Conservation (phyloP, 2,888 invertebrate genomes). For the Eurytoma adleriae region DNA sequence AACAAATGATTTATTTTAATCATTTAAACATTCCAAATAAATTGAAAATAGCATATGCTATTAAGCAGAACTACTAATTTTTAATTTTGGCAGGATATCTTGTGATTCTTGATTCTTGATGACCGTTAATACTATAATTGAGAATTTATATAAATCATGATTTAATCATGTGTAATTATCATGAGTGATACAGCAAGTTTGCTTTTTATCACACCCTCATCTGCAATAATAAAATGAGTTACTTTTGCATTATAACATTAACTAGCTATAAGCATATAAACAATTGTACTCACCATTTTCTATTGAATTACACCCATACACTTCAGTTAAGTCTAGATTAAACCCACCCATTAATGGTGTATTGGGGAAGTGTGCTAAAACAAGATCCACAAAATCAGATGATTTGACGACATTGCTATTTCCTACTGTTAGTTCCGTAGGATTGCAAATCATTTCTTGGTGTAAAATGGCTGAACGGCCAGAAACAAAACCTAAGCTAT, state of each 20-base stretch:
- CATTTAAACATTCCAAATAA: too few species aligned
- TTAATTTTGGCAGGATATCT: too few species aligned
- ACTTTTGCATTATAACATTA: background rate
- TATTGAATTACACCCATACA: background rate
- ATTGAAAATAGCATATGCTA: too few species aligned
- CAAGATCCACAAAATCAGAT: background rate
- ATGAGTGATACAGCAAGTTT: background rate
- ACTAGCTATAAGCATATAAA: background rate
- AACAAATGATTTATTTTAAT: too few species aligned
- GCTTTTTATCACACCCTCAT: background rate
- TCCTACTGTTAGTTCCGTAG: background rate
- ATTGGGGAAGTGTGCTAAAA: background rate
- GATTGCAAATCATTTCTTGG: background rate
- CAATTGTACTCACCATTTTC: background rate
- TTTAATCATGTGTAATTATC: background rate
- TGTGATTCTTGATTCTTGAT: too few species aligned
- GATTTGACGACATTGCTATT: background rate
- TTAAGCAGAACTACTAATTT: too few species aligned
- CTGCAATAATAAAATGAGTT: background rate
- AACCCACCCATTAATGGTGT: background rate
- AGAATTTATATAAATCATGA: background rate
- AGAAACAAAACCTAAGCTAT: background rate
- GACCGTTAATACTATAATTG: too few species aligned
- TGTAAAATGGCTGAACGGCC: background rate
- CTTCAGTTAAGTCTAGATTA: background rate